A percentile compares a stretch with the other conserved stretches of the same genome.
These are phyloP conservation scores for Brachylomia viminalis DNA, from an alignment of 2,888 invertebrate species.

Conservation along the genomic window DNA sequence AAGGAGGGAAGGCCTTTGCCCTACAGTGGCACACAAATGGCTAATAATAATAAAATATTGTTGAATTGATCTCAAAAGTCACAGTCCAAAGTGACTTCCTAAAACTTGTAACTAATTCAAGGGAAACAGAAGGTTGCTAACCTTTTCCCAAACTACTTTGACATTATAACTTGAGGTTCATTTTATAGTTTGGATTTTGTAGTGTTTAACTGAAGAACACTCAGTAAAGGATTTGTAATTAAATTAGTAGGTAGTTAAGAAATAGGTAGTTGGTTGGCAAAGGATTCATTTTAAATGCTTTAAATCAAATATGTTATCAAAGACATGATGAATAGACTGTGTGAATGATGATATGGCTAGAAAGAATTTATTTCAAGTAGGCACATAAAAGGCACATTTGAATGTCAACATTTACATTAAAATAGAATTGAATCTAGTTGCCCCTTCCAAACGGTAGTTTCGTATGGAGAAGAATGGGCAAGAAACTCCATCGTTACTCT, in stretches of 20 bases:
- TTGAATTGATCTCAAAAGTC: background rate
- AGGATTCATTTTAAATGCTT: background rate
- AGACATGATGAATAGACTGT: background rate
- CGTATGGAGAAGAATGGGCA: too few relatives aligned
- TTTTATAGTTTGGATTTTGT: conserved; percentile 12
- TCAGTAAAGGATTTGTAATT: background rate
- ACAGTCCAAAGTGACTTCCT: background rate
- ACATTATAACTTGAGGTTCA: conserved; percentile 11
- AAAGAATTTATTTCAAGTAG: too few relatives aligned
- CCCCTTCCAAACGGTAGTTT: too few relatives aligned
- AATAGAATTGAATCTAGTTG: too few relatives aligned
- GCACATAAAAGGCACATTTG: too few relatives aligned
- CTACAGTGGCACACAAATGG: too few relatives aligned
- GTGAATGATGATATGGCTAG: background rate
- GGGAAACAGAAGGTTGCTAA: conserved; percentile 23
- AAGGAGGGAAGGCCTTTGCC: too few relatives aligned
- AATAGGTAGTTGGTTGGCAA: background rate
- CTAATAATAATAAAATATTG: too few relatives aligned
- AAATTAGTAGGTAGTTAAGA: background rate
- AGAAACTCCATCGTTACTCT: too few relatives aligned
- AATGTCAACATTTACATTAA: too few relatives aligned
- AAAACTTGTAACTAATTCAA: background rate
- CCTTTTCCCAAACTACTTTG: conserved; percentile 17
- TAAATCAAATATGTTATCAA: background rate
- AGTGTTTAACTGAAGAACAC: background rate